These are phyloP conservation scores for Oreonectes daqikongensis DNA, from an alignment of 2,797 vertebrate species.

Conservation along the genomic window DNA sequence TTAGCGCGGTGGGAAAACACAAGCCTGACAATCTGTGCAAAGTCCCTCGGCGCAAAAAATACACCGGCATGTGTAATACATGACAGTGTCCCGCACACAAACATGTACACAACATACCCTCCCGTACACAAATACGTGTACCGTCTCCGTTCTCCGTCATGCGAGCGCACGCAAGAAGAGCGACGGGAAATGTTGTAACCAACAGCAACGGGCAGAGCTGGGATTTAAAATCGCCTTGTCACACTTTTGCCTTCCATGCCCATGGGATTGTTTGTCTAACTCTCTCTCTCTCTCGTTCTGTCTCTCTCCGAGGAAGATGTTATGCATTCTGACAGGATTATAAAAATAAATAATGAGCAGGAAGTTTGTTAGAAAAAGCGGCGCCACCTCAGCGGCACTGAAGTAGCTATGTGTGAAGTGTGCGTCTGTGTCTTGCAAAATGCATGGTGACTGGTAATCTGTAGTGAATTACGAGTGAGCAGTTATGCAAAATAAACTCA, in stretches of 20 bases:
- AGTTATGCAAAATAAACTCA: background rate
- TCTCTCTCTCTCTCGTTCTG: constrained; percentile 6
- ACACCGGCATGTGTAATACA: constrained; percentile 9
- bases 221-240: constrained; percentile 41
- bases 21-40: constrained; percentile 9
- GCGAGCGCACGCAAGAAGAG: background rate
- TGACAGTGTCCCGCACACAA: background rate
- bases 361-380: constrained; percentile 43
- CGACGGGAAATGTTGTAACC: constrained; percentile 33
- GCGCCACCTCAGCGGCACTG: constrained; percentile 13
- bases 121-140: constrained; percentile 16
- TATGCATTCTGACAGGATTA: constrained; percentile 45
- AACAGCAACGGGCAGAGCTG: constrained; percentile 43
- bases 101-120: too few species aligned
- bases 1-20: constrained; percentile 17
- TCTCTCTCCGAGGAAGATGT: constrained; percentile 38
- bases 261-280: constrained; percentile 50
- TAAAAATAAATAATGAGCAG: constrained; percentile 50
- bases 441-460: constrained; percentile 1
- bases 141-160: background rate
- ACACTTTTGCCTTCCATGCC: constrained; percentile 45
- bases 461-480: background rate
- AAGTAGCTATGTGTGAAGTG: constrained; percentile 12
- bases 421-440: constrained; percentile 9
- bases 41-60: constrained; percentile 1